Base-by-base conservation (phyloP, 2,888 invertebrate species). In the Thereva unica region DNA sequence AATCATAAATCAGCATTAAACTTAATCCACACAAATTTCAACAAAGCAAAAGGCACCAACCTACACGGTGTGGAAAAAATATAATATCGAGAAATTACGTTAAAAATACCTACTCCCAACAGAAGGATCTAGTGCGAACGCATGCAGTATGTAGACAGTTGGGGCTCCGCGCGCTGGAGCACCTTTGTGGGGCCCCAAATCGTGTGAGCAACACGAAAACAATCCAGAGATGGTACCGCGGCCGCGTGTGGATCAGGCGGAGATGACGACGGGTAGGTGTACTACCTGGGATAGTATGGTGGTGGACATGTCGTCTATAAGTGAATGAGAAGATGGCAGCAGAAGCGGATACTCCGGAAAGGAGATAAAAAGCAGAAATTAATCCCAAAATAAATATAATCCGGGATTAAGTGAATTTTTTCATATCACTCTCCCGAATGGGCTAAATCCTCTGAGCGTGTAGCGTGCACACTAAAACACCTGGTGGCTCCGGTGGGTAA, bases 331-430 rank as follows among this genome's bases (percentile, higher is more conserved):
- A 38, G 38, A 63, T 67, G 37, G 61, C 54, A 67, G 61, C 54
- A 67, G 47, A 41, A 56, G 56, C 56, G 47, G 66, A 44, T 50
- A 61, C 61, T 49, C 23, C 49, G 42, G 57, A 57, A 66, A 56
- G 41, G 56, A 57, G 56, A 50, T 65, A 67, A 71, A 71, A 70
- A 69, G 70, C 67, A 69, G 66, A 70, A 70, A 70, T 71, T 70
- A 70, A 72, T 72, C 72, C 68, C 69, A 72, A 71, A 71, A 72
- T 71, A 72, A 71, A 72, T 72, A 70, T 72, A 72, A 72, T 72
- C 71, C 71, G 68, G 69, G 72, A 72, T 72, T 72, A 72, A 70
- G 69, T 69, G 67, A 53, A 66, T 66, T 69, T 67, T 61, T 69
- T 68, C 61, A 64, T 64, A 64, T 68, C 65, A 68, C 64, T 66